Evolutionary conservation across 2,113 vertebrate species (phyloP).

Genomic region (Antidorcas marsupialis): DNA sequence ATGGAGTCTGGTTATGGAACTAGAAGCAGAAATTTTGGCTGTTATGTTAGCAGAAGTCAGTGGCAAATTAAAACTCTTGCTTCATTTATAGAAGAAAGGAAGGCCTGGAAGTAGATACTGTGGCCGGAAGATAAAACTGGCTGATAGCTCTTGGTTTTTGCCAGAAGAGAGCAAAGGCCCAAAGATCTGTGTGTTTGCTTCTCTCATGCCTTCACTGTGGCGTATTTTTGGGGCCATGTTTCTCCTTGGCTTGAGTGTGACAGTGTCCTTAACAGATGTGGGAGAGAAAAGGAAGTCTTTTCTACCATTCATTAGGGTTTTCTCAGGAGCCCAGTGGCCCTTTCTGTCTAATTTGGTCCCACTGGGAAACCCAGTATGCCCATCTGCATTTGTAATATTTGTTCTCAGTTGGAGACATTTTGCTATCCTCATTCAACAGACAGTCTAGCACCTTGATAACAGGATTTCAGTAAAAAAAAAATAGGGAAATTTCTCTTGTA

Average conservation of each 20-base stretch:
- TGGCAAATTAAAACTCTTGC: background rate
- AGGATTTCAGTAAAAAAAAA: background rate
- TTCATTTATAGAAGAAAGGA: background rate
- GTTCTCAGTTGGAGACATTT: background rate
- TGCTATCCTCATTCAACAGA: background rate
- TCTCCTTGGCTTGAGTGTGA: background rate
- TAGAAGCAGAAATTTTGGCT: background rate
- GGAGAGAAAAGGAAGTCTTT: background rate
- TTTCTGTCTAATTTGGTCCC: background rate
- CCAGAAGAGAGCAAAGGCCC: background rate
- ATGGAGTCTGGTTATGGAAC: slow-evolving; percentile 16
- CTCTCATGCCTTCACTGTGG: background rate
- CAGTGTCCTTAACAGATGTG: background rate
- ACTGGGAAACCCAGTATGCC: background rate
- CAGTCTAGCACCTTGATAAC: background rate
- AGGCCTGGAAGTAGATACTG: background rate
- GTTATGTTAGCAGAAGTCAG: background rate
- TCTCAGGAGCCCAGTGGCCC: background rate
- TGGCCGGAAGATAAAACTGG: background rate
- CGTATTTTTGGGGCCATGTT: background rate
- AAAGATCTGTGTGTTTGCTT: background rate
- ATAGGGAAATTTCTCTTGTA: background rate
- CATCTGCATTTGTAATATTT: background rate
- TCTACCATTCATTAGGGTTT: background rate
- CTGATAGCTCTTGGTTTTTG: background rate